Conservation (phyloP, 1,140 invertebrate species). For the Chionoecetes opilio region DNA sequence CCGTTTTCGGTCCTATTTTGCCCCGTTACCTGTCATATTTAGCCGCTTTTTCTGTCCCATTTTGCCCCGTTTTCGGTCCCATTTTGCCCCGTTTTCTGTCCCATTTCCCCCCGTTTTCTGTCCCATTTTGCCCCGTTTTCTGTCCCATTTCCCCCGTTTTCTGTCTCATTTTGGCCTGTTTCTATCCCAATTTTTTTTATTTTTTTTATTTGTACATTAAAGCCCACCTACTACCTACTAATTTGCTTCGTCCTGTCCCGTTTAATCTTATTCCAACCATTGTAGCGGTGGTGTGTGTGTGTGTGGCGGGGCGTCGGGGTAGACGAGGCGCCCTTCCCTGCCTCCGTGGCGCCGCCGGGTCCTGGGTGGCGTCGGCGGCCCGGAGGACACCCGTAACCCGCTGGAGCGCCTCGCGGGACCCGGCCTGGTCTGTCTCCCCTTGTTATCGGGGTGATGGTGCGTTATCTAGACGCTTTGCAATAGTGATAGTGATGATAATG, state of each 20-base stretch:
- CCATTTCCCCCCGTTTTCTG: too few relatives aligned
- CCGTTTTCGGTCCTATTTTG: too few relatives aligned
- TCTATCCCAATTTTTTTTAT: too few relatives aligned
- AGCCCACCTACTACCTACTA: neutral
- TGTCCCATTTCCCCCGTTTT: too few relatives aligned
- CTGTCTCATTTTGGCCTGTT: too few relatives aligned
- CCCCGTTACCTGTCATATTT: too few relatives aligned
- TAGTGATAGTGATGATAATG: slow-evolving; percentile 45
- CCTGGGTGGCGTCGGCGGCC: neutral
- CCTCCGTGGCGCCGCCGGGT: neutral
- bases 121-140: too few relatives aligned
- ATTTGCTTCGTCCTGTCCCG: neutral
- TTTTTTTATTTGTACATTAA: too few relatives aligned
- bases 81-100: too few relatives aligned
- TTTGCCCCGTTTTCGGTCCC: too few relatives aligned
- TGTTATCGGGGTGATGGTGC: neutral
- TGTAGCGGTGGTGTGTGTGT: neutral
- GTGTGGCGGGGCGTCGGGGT: neutral
- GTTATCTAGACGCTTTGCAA: neutral
- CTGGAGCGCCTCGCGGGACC: neutral
- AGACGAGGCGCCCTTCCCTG: neutral
- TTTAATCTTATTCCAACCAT: neutral
- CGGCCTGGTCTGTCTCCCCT: neutral
- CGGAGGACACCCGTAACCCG: neutral
- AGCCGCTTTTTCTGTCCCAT: too few relatives aligned